Evolutionary conservation across 2,797 vertebrate species (phyloP).

Genomic region (Coregonus suidteri): DNA sequence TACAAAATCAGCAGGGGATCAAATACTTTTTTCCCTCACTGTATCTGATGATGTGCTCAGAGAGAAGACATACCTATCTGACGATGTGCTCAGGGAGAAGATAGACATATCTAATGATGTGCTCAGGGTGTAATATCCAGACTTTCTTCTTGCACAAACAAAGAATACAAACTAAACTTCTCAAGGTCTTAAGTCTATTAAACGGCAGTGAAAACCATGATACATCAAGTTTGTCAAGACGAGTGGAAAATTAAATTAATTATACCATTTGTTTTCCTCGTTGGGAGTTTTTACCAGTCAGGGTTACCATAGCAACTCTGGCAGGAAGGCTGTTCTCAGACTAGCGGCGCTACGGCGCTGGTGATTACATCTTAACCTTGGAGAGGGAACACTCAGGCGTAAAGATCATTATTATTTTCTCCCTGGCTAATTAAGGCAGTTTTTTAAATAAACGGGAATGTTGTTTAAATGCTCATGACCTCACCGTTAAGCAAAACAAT

Average conservation of each 20-base stretch:
- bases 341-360: conserved; percentile 2
- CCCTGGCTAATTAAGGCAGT: conserved; percentile 16
- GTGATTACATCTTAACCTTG: conserved; percentile 20
- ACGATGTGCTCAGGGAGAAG: background rate
- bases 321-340: conserved; percentile 22
- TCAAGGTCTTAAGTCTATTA: conserved; percentile 44
- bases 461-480: conserved; percentile 9
- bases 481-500: conserved; percentile 7
- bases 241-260: conserved; percentile 35
- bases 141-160: conserved; percentile 17
- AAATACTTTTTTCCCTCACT: too few relatives aligned
- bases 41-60: too few relatives aligned
- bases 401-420: conserved; percentile 16
- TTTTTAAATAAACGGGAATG: conserved; percentile 12
- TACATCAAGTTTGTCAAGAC: conserved; percentile 40
- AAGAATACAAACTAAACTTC: conserved; percentile 43
- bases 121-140: conserved; percentile 12
- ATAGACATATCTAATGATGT: background rate
- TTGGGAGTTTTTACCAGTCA: background rate
- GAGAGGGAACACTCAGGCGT: conserved; percentile 25
- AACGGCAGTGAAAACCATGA: conserved; percentile 43
- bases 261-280: conserved; percentile 34
- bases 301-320: conserved; percentile 25
- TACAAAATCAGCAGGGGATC: too few relatives aligned
- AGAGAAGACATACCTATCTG: background rate